Conservation (phyloP, 1,140 invertebrate genomes). For the Trachelipus rathkii region DNA sequence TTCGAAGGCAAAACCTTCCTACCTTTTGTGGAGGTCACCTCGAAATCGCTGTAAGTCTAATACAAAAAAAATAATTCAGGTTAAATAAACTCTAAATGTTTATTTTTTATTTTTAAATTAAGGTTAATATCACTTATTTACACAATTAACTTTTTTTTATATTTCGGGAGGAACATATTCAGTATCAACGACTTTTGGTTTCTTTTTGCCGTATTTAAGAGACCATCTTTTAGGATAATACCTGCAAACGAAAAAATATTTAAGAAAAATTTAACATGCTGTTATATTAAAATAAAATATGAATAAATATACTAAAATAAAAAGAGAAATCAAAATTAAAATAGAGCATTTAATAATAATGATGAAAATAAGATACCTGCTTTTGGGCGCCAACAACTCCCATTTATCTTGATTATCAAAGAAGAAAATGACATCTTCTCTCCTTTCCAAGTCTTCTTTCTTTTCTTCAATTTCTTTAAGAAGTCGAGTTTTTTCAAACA, state of each 20-base stretch:
- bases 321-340: too few species aligned
- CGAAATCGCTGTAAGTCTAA: too few species aligned
- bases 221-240: constrained; percentile 11
- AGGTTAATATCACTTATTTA: too few species aligned
- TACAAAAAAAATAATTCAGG: too few species aligned
- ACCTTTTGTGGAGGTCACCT: too few species aligned
- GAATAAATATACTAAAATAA: too few species aligned
- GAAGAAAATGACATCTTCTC: constrained; percentile 14
- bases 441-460: background rate
- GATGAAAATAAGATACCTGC: background rate
- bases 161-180: constrained; percentile 14
- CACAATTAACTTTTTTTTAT: too few species aligned
- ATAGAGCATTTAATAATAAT: too few species aligned
- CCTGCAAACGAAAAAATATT: background rate
- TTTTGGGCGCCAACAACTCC: background rate
- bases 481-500: background rate
- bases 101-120: too few species aligned
- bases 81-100: too few species aligned
- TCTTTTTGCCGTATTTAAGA: constrained; percentile 2
- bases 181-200: background rate
- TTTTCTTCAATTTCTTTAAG: background rate
- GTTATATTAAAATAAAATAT: background rate
- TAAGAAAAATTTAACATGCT: background rate
- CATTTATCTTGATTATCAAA: constrained; percentile 5
- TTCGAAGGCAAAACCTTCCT: too few species aligned